Base-by-base conservation (phyloP, 2,797 vertebrate species). In the Pseudochromis fuscus region DNA sequence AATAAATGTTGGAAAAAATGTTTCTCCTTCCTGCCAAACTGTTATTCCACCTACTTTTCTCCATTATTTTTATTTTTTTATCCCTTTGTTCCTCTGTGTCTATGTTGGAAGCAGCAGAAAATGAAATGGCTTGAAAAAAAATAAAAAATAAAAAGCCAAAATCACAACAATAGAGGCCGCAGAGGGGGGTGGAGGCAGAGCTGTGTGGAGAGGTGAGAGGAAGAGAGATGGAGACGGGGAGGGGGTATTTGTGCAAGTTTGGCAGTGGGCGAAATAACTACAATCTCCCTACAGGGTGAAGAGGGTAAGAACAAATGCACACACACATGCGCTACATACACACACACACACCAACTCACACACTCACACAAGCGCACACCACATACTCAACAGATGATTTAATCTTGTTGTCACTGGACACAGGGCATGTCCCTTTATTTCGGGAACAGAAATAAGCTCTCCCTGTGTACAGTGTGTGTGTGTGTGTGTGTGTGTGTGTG, bases 241-340 rank as follows among this genome's bases (percentile, higher is more conserved):
- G 35, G 44, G 51, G 12, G 19, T 31, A 21, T 28, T 60, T 66
- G 19, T 42, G 65, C 25, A 42, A 35, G 46, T 49, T 40, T 78
- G 64, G 69, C 56, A 68, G 65, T 71, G 45, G 62, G 68, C 55
- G 79, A 81, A 78, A 87, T 71, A 80, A 83, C 83, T 77, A 60
- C 58, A 77, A 49, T 78, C 72, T 76, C 72, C 59, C 79, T 76
- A 37, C 4, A 2, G 78, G 77, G 74, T 67, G 57, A 73, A 65
- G 69, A 56, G 48, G 25, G 42, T 51, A 33, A 44, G 38, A 58
- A 51, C 19, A 56, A 31, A 59, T 15, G 23, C 21, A 30, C 10
- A 2, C 44, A 31, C 31, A 49, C 3, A 9, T 31, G 28, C 27
- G n/a, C 55, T 18, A 38, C 37, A 60, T 19, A 19, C 30, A 42